These are phyloP conservation scores for Diachrysia chrysitis DNA, from an alignment of 2,888 invertebrate species.

Conservation along the genomic window DNA sequence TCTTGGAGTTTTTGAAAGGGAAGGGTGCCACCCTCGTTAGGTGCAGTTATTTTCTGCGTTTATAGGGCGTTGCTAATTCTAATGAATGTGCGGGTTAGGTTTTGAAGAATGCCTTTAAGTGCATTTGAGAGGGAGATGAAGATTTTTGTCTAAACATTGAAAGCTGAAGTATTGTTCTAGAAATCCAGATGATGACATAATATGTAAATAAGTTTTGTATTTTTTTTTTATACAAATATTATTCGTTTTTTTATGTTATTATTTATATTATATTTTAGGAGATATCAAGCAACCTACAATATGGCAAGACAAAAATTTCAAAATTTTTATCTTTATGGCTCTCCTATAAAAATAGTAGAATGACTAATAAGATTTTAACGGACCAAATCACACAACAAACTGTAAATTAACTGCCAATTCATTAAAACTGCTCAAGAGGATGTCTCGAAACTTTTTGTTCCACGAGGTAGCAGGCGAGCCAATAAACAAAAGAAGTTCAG, in stretches of 20 bases:
- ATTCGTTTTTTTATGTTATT: no score
- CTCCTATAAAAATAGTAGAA: conserved; percentile 29
- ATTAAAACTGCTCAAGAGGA: conserved; percentile 40
- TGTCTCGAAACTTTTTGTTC: conserved; percentile 55
- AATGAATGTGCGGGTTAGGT: conserved; percentile 49
- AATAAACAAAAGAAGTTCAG: conserved; percentile 82
- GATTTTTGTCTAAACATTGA: conserved; percentile 14
- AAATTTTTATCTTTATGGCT: background rate
- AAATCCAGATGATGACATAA: no score
- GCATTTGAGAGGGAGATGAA: conserved; percentile 17
- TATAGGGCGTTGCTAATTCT: conserved; percentile 74
- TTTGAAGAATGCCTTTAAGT: conserved; percentile 22
- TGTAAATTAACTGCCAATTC: conserved; percentile 56
- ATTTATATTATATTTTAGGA: no score
- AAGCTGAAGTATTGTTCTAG: background rate
- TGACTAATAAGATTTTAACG: conserved; percentile 47
- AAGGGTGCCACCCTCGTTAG: conserved; percentile 78
- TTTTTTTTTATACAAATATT: no score
- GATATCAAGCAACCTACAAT: no score
- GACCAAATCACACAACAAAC: conserved; percentile 47
- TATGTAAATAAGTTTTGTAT: no score
- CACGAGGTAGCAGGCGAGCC: conserved; percentile 60
- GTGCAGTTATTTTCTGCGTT: conserved; percentile 78
- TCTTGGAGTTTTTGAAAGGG: conserved; percentile 52
- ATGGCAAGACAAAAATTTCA: no score